phyloP scores from a whole-genome alignment of 1,140 invertebrate genomes.

The Nixonia krombeini region DNA sequence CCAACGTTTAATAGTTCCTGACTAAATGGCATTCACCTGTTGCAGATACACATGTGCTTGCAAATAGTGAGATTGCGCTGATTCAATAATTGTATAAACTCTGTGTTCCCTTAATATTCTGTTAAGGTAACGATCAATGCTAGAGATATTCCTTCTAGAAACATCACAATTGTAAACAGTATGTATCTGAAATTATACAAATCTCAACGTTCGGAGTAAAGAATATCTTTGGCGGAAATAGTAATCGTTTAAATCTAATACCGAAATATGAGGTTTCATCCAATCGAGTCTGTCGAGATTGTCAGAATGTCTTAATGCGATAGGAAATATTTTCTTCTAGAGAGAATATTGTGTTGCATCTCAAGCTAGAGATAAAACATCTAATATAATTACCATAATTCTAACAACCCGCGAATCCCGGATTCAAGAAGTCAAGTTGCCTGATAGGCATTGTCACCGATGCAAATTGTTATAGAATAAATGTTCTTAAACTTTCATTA shows the following conservation, averaged over 20 bases:
- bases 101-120: constrained; percentile 5
- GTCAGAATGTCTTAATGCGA: constrained; percentile 3
- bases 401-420: too few species aligned
- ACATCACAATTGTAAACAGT: too few species aligned
- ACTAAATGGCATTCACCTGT: background rate
- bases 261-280: background rate
- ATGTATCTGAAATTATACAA: too few species aligned
- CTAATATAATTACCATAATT: too few species aligned
- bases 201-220: background rate
- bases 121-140: constrained; percentile 3
- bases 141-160: constrained; percentile 7
- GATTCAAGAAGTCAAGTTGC: too few species aligned
- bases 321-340: constrained; percentile 1
- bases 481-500: too few species aligned
- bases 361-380: too few species aligned
- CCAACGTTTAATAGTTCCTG: constrained; percentile 1
- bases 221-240: background rate
- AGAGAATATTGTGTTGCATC: too few species aligned
- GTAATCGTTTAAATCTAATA: background rate
- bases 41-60: background rate
- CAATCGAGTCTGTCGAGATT: constrained; percentile 10
- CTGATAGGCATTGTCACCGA: too few species aligned
- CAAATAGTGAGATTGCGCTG: constrained; percentile 1
- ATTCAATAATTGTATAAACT: constrained; percentile 8
- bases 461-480: too few species aligned